A percentile compares a stretch with the other conserved stretches of the same genome.
Evolutionary conservation across 2,888 invertebrate genomes (phyloP).

Genomic region (Tridacna crocea): DNA sequence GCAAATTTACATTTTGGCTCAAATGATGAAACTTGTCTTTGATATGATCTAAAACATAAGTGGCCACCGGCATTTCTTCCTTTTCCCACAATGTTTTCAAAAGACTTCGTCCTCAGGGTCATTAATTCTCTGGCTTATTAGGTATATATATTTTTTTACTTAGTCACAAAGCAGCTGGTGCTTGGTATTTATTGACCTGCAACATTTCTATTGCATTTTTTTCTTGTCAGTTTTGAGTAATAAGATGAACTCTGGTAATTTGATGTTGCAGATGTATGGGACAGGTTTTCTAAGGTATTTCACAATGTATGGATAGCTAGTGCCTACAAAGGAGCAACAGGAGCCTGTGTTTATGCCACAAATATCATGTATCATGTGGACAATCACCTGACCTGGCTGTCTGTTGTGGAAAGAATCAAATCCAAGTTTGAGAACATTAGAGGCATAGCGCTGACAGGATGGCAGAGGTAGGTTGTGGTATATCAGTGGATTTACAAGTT

Average conservation of each 20-base stretch:
- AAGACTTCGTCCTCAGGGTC: neutral
- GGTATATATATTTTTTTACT: no score
- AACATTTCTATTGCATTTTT: neutral
- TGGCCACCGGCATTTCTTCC: neutral
- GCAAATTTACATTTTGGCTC: no score
- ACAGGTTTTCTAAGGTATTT: constrained; percentile 88
- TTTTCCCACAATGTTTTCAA: constrained; percentile 3
- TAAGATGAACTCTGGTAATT: no score
- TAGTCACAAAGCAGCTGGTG: no score
- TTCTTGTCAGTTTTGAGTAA: no score
- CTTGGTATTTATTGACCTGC: neutral
- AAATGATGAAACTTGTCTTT: neutral
- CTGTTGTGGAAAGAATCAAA: constrained; percentile 76
- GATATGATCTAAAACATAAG: neutral
- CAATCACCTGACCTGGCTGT: constrained; percentile 90
- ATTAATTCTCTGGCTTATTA: neutral
- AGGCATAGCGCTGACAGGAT: constrained; percentile 85
- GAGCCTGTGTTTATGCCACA: constrained; percentile 89
- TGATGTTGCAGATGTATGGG: constrained; percentile 84
- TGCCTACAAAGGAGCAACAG: constrained; percentile 94
- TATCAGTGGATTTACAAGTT: neutral
- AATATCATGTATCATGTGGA: constrained; percentile 88
- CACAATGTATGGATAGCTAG: constrained; percentile 91
- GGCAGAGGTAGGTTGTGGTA: constrained; percentile 83
- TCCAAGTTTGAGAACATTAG: constrained; percentile 80